Base-by-base conservation (phyloP, 2,888 invertebrate species). In the Ceratothoa steindachneri region DNA sequence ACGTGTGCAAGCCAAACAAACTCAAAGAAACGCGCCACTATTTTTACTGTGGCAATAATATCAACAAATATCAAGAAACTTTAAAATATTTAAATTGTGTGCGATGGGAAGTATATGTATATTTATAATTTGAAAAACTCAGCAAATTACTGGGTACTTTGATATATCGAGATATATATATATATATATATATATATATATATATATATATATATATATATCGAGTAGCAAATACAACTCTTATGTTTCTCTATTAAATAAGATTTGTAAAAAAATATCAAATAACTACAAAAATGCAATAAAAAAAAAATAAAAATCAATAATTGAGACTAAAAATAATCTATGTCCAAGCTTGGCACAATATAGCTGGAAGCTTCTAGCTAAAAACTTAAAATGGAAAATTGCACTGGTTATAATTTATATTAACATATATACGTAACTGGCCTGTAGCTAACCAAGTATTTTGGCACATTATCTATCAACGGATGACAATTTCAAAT, bases 371-470 rank as follows among this genome's bases (percentile, higher is more conserved):
- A 51, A 68, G 31, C 30, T 15, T 29, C 29, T 30, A 7, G n/a
- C n/a, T 19, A 22, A 27, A 12, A 29, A 29, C 22, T 60, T 7
- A 60, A 27, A 60, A 60, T 60, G 5, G n/a, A 60, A 27, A 60
- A 60, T 60, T 60, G n/a, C 22, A 60, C 2, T 9, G 31, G 22
- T n/a, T 30, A 28, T 60, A 60, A 53, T 70, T 60, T 70, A 53
- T 70, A 70, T 70, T n/a, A n/a, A 53, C 30, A 70, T 70, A 53
- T 70, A 70, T 55, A 53, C 28, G 60, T 70, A 53, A 41, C 15
- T 64, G 27, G n/a, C n/a, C n/a, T n/a, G n/a, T 24, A 64, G 15
- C 15, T 22, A 2, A 15, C 22, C 41, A 41, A 41, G 41, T 41
- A 67, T 4, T 28, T 27, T 28, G 4, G 53, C 29, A 69, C 27